Conservation (phyloP, 2,797 vertebrate species). For the Cryptoprocta ferox region DNA sequence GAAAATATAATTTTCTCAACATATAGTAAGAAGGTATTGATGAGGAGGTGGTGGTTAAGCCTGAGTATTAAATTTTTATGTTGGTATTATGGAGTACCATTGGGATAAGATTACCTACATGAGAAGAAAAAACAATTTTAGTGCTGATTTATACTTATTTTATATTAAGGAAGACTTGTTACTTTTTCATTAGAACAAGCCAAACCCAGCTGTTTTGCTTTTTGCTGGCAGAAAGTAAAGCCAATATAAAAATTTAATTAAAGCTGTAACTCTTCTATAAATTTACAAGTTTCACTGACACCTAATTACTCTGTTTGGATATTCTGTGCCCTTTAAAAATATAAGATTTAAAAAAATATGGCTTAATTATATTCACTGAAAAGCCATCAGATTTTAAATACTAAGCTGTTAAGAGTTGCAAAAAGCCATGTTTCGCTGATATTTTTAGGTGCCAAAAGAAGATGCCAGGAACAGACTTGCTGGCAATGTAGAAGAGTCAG, state of each 20-base stretch:
- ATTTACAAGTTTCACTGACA: slow-evolving; percentile 44
- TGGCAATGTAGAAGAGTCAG: neutral
- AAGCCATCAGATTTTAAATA: neutral
- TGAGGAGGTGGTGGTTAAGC: neutral
- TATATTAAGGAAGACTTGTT: neutral
- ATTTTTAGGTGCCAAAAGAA: neutral
- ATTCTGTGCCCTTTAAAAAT: slow-evolving; percentile 43
- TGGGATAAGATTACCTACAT: neutral
- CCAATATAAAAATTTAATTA: slow-evolving; percentile 62
- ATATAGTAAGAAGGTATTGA: neutral
- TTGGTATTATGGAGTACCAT: neutral
- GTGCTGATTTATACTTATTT: slow-evolving; percentile 16
- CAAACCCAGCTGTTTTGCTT: slow-evolving; percentile 14
- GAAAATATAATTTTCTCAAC: neutral
- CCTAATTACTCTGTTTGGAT: slow-evolving; percentile 17
- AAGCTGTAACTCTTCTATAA: slow-evolving; percentile 31
- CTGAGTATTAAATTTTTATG: neutral
- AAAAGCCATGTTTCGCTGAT: neutral
- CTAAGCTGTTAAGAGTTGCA: neutral
- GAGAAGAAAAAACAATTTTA: slow-evolving; percentile 36
- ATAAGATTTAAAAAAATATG: slow-evolving; percentile 26
- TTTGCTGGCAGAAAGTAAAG: slow-evolving; percentile 55
- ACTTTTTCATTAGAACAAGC: neutral
- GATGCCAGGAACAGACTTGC: neutral
- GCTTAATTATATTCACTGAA: neutral